A percentile compares a stretch with the other conserved stretches of the same genome.
phyloP scores from a whole-genome alignment of 2,888 invertebrate genomes.

The Trachelus stipa region DNA sequence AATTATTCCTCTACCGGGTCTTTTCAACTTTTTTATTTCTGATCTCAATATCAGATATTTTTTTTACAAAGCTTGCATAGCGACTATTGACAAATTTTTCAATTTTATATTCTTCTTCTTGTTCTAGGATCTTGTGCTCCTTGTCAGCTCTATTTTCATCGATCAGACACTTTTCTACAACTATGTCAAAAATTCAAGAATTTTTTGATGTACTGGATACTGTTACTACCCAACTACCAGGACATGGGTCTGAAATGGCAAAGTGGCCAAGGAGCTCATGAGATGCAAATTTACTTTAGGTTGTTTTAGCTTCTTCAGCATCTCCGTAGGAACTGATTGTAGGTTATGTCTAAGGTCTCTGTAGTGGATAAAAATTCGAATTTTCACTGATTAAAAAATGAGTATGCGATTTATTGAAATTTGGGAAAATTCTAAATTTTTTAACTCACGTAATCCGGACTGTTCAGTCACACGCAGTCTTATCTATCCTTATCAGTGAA shows the following conservation, averaged over 20 bases:
- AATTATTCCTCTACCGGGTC: neutral
- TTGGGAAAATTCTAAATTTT: no score
- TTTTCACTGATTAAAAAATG: neutral
- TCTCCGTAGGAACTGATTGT: slow-evolving; percentile 21
- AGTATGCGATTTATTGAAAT: no score
- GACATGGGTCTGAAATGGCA: slow-evolving; percentile 30
- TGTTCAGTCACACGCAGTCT: slow-evolving; percentile 23
- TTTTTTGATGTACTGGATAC: slow-evolving; percentile 24
- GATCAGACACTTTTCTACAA: slow-evolving; percentile 36
- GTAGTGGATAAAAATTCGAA: slow-evolving; percentile 27
- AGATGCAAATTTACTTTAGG: slow-evolving; percentile 23
- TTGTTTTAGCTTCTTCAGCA: slow-evolving; percentile 24
- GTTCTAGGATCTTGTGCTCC: slow-evolving; percentile 17
- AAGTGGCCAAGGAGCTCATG: slow-evolving; percentile 29
- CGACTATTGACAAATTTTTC: no score
- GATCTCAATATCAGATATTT: no score
- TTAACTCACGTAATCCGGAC: slow-evolving; percentile 16
- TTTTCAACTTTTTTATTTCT: neutral
- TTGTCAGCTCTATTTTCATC: slow-evolving; percentile 25
- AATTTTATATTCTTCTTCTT: slow-evolving; percentile 17
- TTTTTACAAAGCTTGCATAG: no score
- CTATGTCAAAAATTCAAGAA: slow-evolving; percentile 26
- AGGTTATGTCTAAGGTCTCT: slow-evolving; percentile 26
- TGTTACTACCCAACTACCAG: slow-evolving; percentile 26
- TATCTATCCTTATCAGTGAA: slow-evolving; percentile 16